Percentiles rank a stretch among this genome's conserved stretches.
These are phyloP conservation scores for Pandemis cinnamomeana DNA, from an alignment of 2,888 invertebrate species.

Conservation along the genomic window DNA sequence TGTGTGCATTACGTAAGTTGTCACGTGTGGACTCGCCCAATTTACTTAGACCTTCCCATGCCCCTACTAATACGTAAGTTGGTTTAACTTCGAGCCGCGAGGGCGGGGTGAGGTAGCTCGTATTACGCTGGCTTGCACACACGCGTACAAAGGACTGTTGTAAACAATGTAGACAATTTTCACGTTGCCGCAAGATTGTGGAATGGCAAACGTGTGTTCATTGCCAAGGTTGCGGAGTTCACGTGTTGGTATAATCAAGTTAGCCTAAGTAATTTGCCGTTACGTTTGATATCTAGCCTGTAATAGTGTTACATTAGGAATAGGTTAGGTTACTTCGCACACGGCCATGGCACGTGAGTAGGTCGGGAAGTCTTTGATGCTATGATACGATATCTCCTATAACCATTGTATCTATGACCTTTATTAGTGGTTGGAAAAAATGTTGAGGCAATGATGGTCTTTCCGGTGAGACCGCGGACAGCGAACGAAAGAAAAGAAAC, in stretches of 20 bases:
- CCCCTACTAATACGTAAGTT: neutral
- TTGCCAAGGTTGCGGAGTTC: slow-evolving; percentile 32
- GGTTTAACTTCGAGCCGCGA: neutral
- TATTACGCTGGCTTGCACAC: neutral
- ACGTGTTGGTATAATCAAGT: slow-evolving; percentile 38
- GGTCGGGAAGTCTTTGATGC: neutral
- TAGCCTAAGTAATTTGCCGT: slow-evolving; percentile 30
- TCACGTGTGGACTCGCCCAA: slow-evolving; percentile 30
- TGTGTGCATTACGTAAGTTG: slow-evolving; percentile 33
- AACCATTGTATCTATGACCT: no score
- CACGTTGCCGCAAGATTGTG: slow-evolving; percentile 26
- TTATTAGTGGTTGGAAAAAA: no score
- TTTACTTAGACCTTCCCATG: neutral
- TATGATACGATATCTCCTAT: neutral
- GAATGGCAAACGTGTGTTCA: slow-evolving; percentile 34
- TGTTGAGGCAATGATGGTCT: no score
- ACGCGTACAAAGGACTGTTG: slow-evolving; percentile 21
- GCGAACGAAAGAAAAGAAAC: no score
- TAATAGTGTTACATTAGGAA: slow-evolving; percentile 3
- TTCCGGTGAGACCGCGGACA: no score
- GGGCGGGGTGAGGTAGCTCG: slow-evolving; percentile 4
- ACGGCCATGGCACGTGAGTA: slow-evolving; percentile 1
- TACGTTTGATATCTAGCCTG: slow-evolving; percentile 11
- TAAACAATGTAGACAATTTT: slow-evolving; percentile 32
- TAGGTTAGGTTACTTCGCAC: neutral